These are phyloP conservation scores for Acanthococcus lagerstroemiae DNA, from an alignment of 2,888 invertebrate genomes.

Conservation along the genomic window DNA sequence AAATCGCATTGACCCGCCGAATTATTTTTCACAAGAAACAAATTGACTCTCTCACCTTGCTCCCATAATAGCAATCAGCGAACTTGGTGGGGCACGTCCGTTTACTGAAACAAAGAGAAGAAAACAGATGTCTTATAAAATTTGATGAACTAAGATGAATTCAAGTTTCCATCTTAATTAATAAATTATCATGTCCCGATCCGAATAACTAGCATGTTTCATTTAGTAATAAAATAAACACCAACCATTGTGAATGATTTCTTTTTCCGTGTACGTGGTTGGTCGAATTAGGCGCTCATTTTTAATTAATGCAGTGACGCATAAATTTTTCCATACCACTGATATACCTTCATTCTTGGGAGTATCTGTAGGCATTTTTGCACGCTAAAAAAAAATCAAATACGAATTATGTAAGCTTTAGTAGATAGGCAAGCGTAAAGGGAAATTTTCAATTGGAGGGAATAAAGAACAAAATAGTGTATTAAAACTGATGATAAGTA, in stretches of 20 bases:
- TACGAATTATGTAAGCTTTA: too few species aligned
- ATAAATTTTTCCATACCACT: constrained; percentile 9
- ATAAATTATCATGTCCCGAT: too few species aligned
- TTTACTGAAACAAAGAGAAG: constrained; percentile 7
- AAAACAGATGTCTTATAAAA: not conserved
- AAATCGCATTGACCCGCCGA: too few species aligned
- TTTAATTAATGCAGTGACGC: constrained; percentile 24
- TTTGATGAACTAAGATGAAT: too few species aligned
- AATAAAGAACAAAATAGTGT: too few species aligned
- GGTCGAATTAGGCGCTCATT: constrained; percentile 5
- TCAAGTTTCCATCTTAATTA: too few species aligned
- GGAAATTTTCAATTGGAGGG: too few species aligned
- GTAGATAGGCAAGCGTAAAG: too few species aligned
- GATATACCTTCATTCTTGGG: not conserved
- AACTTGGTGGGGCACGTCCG: constrained; percentile 8
- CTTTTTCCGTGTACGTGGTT: not conserved
- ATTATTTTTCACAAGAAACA: too few species aligned
- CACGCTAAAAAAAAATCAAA: too few species aligned
- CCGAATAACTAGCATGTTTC: too few species aligned
- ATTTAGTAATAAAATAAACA: not conserved
- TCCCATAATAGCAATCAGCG: constrained; percentile 23
- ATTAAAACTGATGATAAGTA: too few species aligned
- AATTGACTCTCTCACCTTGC: constrained; percentile 27
- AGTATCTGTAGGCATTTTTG: not conserved
- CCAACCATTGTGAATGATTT: constrained; percentile 22